phyloP scores from a whole-genome alignment of 2,888 invertebrate species.

The Phytoseiulus persimilis region DNA sequence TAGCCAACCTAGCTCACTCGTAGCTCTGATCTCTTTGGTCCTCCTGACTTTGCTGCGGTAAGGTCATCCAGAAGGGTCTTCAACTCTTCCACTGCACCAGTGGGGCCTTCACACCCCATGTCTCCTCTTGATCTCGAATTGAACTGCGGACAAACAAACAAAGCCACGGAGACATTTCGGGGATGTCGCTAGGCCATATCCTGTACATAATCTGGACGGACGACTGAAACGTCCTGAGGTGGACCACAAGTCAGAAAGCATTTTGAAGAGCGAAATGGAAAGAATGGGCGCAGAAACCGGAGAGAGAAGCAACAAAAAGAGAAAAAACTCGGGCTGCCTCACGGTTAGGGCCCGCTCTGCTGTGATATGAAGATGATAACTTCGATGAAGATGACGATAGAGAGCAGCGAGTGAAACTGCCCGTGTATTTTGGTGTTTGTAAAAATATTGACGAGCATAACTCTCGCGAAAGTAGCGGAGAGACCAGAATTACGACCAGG shows the following conservation, averaged over 20 bases:
- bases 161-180: background rate
- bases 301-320: background rate
- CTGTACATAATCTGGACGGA: background rate
- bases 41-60: background rate
- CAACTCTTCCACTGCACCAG: background rate
- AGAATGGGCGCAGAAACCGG: background rate
- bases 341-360: background rate
- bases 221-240: background rate
- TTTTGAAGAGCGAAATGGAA: background rate
- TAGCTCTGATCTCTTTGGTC: background rate
- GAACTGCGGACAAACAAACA: background rate
- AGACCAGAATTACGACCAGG: background rate
- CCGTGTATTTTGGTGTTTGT: background rate
- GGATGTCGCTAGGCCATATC: background rate
- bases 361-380: constrained; percentile 5
- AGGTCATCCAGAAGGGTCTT: background rate
- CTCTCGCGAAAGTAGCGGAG: background rate
- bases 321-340: background rate
- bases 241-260: constrained; percentile 5
- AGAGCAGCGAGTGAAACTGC: background rate
- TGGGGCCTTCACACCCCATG: background rate
- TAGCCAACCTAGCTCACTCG: background rate
- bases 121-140: background rate
- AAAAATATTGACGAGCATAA: background rate
- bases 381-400: background rate